These are phyloP conservation scores for Diplodus puntazzo DNA, from an alignment of 2,797 vertebrate species.

Conservation along the genomic window DNA sequence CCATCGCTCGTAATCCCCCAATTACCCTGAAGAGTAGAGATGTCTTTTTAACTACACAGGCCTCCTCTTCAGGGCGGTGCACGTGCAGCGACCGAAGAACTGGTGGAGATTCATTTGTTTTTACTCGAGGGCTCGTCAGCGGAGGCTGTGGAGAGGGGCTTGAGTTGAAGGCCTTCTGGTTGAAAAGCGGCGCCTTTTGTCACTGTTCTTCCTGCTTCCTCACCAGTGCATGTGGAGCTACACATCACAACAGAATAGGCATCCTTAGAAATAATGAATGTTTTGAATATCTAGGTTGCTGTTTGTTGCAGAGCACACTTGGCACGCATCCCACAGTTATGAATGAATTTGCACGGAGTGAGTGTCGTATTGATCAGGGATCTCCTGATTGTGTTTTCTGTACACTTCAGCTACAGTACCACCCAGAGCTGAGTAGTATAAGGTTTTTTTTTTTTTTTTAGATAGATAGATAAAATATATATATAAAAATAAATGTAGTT, in stretches of 20 bases:
- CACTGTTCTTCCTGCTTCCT: not conserved
- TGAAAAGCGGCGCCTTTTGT: conserved; percentile 20
- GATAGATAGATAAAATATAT: not conserved
- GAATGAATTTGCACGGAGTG: not conserved
- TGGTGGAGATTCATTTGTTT: conserved; percentile 36
- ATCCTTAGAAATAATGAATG: not conserved
- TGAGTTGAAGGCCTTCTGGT: not conserved
- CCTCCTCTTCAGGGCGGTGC: conserved; percentile 6
- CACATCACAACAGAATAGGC: not conserved
- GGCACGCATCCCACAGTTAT: not conserved
- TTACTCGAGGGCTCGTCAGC: conserved; percentile 39
- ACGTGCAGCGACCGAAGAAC: not conserved
- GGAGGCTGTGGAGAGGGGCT: conserved; percentile 6
- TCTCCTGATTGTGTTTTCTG: not conserved
- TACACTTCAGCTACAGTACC: not conserved
- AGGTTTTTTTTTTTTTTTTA: too few relatives aligned
- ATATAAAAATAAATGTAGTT: not conserved
- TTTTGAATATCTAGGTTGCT: not conserved
- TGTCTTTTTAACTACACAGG: conserved; percentile 20
- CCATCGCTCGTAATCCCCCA: conserved; percentile 23
- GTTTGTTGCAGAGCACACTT: not conserved
- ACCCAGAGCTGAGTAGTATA: too few relatives aligned
- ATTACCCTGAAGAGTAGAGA: conserved; percentile 24
- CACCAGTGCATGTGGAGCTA: not conserved
- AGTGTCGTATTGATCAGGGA: not conserved